phyloP scores from a whole-genome alignment of 2,888 invertebrate genomes.

The Drosophila robusta region DNA sequence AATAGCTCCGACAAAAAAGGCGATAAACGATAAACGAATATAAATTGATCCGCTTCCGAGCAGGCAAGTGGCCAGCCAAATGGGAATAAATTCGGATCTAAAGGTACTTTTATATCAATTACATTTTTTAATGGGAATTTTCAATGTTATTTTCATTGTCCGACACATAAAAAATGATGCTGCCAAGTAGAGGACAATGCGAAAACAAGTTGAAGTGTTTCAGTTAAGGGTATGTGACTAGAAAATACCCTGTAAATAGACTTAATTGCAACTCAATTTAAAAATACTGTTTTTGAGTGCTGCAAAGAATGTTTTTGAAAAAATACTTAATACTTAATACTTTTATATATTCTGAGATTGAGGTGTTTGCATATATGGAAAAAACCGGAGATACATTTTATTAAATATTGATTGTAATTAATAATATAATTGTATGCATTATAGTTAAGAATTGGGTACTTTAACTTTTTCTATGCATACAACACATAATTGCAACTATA shows the following conservation, averaged over 20 bases:
- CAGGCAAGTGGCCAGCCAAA: slow-evolving; percentile 43
- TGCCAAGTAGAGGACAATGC: slow-evolving; percentile 17
- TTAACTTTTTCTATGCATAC: too few species aligned
- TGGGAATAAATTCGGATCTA: slow-evolving; percentile 36
- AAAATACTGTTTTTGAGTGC: too few species aligned
- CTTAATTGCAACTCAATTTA: too few species aligned
- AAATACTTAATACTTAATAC: too few species aligned
- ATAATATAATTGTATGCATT: not conserved
- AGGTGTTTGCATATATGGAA: too few species aligned
- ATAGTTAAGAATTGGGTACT: not conserved
- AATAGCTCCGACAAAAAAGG: slow-evolving; percentile 42
- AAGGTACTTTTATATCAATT: slow-evolving; percentile 45
- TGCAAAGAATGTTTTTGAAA: too few species aligned
- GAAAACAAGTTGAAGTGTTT: slow-evolving; percentile 7
- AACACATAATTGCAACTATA: too few species aligned
- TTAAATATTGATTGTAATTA: too few species aligned
- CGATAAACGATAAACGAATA: slow-evolving; percentile 54
- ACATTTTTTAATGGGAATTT: slow-evolving; percentile 42
- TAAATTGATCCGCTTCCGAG: slow-evolving; percentile 45
- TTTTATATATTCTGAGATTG: too few species aligned
- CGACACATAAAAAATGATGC: slow-evolving; percentile 29
- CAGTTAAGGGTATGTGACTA: not conserved
- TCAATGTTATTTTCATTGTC: slow-evolving; percentile 9
- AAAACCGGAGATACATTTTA: too few species aligned
- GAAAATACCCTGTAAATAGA: slow-evolving; percentile 17